Evolutionary conservation across 2,797 vertebrate genomes (phyloP), one percentile per base, ranked within the genome.

Genomic region (Acrossocheilus fasciatus): DNA sequence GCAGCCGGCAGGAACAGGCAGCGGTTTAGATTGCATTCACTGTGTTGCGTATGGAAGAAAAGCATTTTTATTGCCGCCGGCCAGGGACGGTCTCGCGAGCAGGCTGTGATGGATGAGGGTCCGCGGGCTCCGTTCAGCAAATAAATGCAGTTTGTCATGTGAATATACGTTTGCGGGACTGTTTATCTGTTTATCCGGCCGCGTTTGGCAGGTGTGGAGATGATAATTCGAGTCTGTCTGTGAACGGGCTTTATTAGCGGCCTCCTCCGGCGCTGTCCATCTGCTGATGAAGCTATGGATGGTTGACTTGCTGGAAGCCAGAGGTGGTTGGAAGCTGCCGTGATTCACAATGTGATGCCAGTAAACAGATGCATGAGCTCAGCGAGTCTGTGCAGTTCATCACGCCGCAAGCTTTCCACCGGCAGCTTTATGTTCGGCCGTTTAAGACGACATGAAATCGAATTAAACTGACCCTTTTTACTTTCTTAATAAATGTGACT

Each of bases 401-500:
- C 75, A 69, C 36, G 39, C 41, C 57, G 74, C 52, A 91, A 90
- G 12, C 70, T 91, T 78, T 57, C 43, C 59, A 85, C 82, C 79
- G 89, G 30, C 85, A 82, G 79, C 82, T 93, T 91, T 90, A 90
- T 72, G 66, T 68, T 18, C 91, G 93, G 93, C 94, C 93, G 94
- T 95, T 95, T 36, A 94, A 93, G 91, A 94, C 93, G 87, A 92
- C 94, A 94, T 95, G 93, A 87, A 93, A 90, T 87, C 87, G 3
- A 43, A n/a, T 9, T 34, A 36, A 68, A 26, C 4, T 11, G n/a
- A 4, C 26, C 26, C 73, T 74, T 34, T 73, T 47, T 74, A 30
- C 43, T 43, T 50, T 74, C n/a, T 11, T 11, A 50, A 75, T 50
- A 6, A 50, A 20, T 75, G 26, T 20, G 72, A 2, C n/a, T 30